Percentiles rank a stretch among this genome's conserved stretches.
Conservation (phyloP, 2,888 invertebrate genomes). For the Cephus rjabovi region DNA sequence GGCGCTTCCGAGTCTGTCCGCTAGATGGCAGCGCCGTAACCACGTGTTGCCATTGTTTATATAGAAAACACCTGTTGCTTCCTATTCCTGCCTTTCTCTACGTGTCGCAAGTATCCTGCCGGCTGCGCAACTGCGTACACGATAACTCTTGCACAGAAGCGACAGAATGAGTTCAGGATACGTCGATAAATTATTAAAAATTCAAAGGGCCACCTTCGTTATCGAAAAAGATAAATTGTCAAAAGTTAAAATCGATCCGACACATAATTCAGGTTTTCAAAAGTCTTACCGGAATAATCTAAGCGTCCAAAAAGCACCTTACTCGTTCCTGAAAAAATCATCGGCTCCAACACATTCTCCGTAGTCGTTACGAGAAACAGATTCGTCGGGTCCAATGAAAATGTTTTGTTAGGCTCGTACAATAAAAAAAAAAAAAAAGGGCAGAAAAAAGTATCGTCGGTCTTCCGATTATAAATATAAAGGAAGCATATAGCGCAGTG, state of each 20-base stretch:
- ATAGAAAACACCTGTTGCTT: conserved; percentile 36
- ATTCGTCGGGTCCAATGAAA: background rate
- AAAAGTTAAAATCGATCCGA: background rate
- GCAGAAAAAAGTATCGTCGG: background rate
- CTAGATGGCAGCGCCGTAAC: conserved; percentile 44
- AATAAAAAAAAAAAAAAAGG: background rate
- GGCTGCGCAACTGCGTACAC: background rate
- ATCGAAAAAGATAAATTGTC: background rate
- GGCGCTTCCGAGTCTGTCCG: background rate
- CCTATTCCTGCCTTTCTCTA: conserved; percentile 19
- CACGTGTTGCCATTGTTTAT: conserved; percentile 9
- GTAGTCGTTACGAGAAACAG: background rate
- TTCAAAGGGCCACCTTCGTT: background rate
- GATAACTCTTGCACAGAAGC: background rate
- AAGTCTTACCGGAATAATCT: background rate
- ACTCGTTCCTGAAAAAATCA: background rate
- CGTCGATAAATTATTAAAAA: background rate
- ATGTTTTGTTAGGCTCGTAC: background rate
- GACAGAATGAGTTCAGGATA: background rate
- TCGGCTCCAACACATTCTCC: background rate
- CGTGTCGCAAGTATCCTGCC: conserved; percentile 31
- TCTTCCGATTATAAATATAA: background rate
- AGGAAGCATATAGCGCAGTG: background rate
- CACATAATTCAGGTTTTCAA: background rate
- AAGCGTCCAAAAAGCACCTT: background rate